Evolutionary conservation across 2,797 vertebrate species (phyloP), one percentile per base, ranked within the genome.

Genomic region (Aplochiton taeniatus): DNA sequence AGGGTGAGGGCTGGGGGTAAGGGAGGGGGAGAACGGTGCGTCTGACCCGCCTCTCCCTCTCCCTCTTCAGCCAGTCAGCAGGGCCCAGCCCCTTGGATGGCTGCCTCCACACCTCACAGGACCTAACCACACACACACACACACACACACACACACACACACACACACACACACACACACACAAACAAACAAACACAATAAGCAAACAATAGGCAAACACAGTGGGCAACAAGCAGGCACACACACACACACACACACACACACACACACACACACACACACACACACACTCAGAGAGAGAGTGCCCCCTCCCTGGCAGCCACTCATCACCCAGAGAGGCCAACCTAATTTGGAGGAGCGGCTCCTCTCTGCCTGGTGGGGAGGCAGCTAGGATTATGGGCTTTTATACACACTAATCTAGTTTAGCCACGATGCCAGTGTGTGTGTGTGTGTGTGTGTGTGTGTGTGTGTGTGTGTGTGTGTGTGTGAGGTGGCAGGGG

Each of bases 331-430:
- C 76, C 75, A 65, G 66, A 84, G 83, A 86, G 83, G 83, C 81
- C 89, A 88, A 90, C 84, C 87, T 87, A 82, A 90, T 90, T 90
- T 89, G 80, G 81, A 84, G 80, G 83, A 88, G 84, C 86, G 83
- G 83, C 85, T 89, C 85, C 80, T 81, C 79, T 87, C 83, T 76
- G 87, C 86, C 87, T 88, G 86, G 81, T 82, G 77, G 85, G 82
- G 82, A 88, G 87, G 87, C 89, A 89, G 84, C 77, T 77, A 73
- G 86, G 88, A 92, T 92, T 89, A 92, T 89, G 81, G 88, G 87
- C 84, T 88, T 91, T 91, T 91, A 89, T 90, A 86, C 83, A 79
- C 84, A 80, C 85, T 91, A 92, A 93, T 91, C 90, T 90, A 87
- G 86, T 93, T 90, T 87, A 85, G 83, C 83, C 83, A 81, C 69